phyloP scores from a whole-genome alignment of 2,797 vertebrate species.

The Morelia viridis region DNA sequence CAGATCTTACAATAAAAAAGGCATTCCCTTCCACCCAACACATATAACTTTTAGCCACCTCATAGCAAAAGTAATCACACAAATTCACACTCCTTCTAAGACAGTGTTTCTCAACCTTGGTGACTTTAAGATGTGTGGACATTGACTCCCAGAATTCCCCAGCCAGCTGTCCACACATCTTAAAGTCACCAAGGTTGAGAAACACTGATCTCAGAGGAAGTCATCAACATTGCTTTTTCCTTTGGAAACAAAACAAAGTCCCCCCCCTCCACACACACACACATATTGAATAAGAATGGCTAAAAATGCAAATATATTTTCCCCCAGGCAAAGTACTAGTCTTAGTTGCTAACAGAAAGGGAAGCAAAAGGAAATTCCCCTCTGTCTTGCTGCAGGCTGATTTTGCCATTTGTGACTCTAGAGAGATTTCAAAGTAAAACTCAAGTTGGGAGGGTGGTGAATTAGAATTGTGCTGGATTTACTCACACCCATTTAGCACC shows the following conservation, averaged over 20 bases:
- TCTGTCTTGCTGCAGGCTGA: background rate
- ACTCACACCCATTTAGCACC: conserved; percentile 45
- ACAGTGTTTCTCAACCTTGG: no score
- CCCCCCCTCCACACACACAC: no score
- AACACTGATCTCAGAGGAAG: background rate
- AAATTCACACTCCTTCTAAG: background rate
- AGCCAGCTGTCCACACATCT: no score
- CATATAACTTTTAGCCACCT: background rate
- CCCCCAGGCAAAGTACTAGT: background rate
- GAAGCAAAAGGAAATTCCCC: conserved; percentile 30
- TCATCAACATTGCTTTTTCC: background rate
- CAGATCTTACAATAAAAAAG: background rate
- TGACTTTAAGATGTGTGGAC: no score
- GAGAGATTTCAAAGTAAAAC: conserved; percentile 17
- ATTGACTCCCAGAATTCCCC: no score
- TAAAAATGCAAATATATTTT: background rate
- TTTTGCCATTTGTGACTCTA: background rate
- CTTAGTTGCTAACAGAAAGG: conserved; percentile 25
- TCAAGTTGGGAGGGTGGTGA: conserved; percentile 1
- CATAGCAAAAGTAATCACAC: background rate
- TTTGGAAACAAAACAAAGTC: background rate
- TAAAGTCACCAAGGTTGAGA: no score
- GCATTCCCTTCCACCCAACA: background rate
- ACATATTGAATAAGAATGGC: background rate
- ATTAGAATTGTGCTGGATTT: conserved; percentile 37